Conservation (phyloP, 2,113 vertebrate genomes). For the Bubo bubo region DNA sequence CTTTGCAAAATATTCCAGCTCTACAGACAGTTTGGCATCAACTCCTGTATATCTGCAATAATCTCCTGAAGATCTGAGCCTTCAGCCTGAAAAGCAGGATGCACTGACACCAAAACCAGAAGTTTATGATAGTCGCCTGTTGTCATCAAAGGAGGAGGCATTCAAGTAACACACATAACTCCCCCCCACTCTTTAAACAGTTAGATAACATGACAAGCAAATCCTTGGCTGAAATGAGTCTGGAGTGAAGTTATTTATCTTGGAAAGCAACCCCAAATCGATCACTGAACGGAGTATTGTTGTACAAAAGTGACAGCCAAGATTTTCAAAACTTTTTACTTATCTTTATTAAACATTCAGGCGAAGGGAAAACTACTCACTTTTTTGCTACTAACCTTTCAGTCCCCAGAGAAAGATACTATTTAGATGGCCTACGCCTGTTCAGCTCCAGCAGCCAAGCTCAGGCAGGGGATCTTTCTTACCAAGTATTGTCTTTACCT, state of each 20-base stretch:
- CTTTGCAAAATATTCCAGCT: background rate
- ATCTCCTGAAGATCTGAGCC: background rate
- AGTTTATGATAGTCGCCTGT: background rate
- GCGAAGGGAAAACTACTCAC: background rate
- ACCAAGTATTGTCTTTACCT: conserved; percentile 30
- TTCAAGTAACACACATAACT: accelerated
- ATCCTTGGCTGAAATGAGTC: background rate
- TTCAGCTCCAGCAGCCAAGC: background rate
- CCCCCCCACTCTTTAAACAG: background rate
- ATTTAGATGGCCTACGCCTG: background rate
- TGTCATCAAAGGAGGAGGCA: accelerated
- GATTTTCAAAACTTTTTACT: background rate
- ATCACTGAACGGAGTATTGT: background rate
- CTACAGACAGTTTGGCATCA: background rate
- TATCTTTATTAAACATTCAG: background rate
- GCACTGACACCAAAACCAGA: background rate
- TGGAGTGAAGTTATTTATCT: background rate
- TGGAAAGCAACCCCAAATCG: background rate
- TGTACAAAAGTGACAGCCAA: background rate
- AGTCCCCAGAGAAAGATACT: background rate
- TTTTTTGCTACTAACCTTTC: background rate
- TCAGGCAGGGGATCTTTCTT: background rate
- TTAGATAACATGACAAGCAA: background rate
- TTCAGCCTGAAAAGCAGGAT: background rate
- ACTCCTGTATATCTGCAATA: accelerated